phyloP scores from a whole-genome alignment of 2,797 vertebrate genomes.

The Onychomys leucogaster region DNA sequence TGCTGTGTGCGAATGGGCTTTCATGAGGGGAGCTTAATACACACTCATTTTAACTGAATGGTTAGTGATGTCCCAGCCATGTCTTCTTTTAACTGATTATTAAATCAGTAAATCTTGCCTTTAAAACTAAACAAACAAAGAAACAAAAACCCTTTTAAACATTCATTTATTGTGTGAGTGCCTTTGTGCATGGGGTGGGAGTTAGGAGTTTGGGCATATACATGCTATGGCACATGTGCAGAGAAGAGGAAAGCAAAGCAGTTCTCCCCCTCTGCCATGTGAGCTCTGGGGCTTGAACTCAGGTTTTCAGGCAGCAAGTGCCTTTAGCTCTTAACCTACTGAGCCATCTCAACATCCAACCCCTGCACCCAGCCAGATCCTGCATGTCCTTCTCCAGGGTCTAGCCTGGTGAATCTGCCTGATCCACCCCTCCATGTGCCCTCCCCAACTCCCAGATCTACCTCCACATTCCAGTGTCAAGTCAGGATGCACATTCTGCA shows the following conservation, averaged over 20 bases:
- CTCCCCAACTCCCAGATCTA: neutral
- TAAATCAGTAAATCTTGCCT: slow-evolving; percentile 27
- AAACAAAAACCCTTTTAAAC: neutral
- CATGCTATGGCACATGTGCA: neutral
- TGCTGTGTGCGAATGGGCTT: neutral
- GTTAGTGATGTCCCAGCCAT: neutral
- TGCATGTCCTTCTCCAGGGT: neutral
- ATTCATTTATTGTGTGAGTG: neutral
- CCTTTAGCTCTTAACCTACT: neutral
- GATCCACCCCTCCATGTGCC: neutral
- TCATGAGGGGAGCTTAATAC: neutral
- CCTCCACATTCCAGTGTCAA: neutral
- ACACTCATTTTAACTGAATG: slow-evolving; percentile 25
- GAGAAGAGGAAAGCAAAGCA: neutral
- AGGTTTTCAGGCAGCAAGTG: neutral
- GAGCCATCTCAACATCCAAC: neutral
- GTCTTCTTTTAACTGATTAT: slow-evolving; percentile 45
- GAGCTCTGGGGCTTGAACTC: neutral
- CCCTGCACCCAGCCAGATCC: neutral
- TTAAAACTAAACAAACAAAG: neutral
- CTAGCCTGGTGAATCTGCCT: neutral
- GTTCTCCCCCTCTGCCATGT: neutral
- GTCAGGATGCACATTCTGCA: neutral
- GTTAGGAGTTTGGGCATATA: neutral
- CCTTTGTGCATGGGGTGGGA: neutral